These are phyloP conservation scores for Coryphaenoides rupestris DNA, from an alignment of 2,113 vertebrate species.

Conservation along the genomic window DNA sequence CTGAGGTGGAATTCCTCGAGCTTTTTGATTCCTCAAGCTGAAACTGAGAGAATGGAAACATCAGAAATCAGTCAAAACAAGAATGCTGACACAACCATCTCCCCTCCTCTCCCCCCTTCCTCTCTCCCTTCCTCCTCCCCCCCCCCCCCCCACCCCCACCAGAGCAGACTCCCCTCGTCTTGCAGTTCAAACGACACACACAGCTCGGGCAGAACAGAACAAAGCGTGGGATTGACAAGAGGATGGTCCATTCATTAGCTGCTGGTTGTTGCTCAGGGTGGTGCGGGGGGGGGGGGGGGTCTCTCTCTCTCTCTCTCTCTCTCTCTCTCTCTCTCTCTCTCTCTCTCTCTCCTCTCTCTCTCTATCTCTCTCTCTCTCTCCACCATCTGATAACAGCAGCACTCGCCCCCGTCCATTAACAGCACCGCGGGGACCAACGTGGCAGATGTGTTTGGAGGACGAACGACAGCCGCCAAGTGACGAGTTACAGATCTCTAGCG, in stretches of 20 bases:
- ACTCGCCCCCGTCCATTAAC: conserved; percentile 34
- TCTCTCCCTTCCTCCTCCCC: conserved; percentile 17
- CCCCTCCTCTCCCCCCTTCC: no score
- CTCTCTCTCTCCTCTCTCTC: no score
- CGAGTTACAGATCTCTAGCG: neutral
- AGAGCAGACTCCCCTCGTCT: conserved; percentile 36
- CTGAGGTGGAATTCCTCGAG: no score
- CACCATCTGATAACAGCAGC: conserved; percentile 43
- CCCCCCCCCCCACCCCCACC: neutral
- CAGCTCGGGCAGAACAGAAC: conserved; percentile 43
- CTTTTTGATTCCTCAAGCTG: no score
- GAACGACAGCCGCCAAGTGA: neutral
- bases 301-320: no score
- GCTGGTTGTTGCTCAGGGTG: conserved; percentile 28
- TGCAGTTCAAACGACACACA: conserved; percentile 56
- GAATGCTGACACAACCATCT: no score
- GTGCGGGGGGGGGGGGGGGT: no score
- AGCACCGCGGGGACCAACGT: neutral
- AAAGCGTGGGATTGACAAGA: conserved; percentile 64
- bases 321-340: no score
- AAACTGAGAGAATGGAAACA: conserved; percentile 29
- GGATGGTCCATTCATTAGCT: conserved; percentile 63
- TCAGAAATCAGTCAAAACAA: neutral
- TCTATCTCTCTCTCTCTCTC: conserved; percentile 47
- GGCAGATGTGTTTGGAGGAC: conserved; percentile 1